Evolutionary conservation across 1,140 invertebrate species (phyloP).

Genomic region (Zaprionus capensis): DNA sequence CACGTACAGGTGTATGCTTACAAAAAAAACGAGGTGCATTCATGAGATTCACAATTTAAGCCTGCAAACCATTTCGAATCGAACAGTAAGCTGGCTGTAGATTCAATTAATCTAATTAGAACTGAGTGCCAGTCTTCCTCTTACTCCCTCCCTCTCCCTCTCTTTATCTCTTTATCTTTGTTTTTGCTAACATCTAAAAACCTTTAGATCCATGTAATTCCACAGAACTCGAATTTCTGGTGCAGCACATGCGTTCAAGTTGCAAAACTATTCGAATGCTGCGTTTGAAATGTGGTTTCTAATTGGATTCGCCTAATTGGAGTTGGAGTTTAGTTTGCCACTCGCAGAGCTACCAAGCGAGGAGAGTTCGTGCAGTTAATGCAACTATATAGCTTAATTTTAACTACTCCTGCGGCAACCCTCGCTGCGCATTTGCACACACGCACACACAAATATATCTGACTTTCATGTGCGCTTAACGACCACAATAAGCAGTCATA

Average conservation of each 20-base stretch:
- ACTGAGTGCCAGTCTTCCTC: not conserved
- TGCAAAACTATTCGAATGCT: not conserved
- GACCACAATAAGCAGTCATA: slow-evolving; percentile 49
- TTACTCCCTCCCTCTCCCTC: not conserved
- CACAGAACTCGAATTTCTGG: not conserved
- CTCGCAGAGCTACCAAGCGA: not conserved
- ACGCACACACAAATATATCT: slow-evolving; percentile 10
- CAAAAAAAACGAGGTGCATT: not conserved
- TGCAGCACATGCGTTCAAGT: not conserved
- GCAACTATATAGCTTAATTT: not conserved
- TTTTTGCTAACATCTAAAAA: not conserved
- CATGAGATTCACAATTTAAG: not conserved
- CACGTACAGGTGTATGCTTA: not conserved
- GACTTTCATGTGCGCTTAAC: slow-evolving; percentile 42
- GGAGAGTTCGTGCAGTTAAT: not conserved
- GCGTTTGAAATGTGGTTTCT: slow-evolving; percentile 5
- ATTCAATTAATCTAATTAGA: not conserved
- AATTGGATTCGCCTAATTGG: slow-evolving; percentile 3
- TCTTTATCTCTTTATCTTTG: not conserved
- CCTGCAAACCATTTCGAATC: not conserved
- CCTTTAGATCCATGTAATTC: not conserved
- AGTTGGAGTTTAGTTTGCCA: not conserved
- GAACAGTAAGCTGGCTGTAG: not conserved
- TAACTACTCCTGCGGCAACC: not conserved
- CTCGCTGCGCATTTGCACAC: slow-evolving; percentile 21